A percentile compares a stretch with the other conserved stretches of the same genome.
Evolutionary conservation across 37 sponge, comb jelly and placozoan species (phyloP).

Genomic region (Halisarca cf. caerulea): DNA sequence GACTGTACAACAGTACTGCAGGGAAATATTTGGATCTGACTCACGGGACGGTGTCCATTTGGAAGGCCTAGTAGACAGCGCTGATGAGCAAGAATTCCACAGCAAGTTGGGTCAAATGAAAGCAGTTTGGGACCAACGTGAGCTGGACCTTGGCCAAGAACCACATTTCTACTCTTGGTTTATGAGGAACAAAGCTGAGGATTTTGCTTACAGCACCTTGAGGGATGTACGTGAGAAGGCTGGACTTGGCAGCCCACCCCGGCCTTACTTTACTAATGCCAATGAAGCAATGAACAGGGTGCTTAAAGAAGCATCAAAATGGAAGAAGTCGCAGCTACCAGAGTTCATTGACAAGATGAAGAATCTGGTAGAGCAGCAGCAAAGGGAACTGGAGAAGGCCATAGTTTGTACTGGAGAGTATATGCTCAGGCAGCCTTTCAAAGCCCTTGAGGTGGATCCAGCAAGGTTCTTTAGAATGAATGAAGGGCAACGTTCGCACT

Average conservation of each 20-base stretch:
- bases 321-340: neutral
- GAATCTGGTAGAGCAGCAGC: neutral
- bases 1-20: neutral
- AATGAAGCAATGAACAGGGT: conserved; percentile 28
- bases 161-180: neutral
- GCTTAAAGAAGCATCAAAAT: neutral
- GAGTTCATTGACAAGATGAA: neutral
- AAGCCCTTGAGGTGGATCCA: neutral
- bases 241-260: conserved; percentile 4
- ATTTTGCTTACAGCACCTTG: neutral
- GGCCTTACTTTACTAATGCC: neutral
- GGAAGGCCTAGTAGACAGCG: neutral
- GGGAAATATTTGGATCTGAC: conserved; percentile 10
- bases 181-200: neutral
- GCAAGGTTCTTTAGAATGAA: neutral
- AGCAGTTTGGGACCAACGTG: neutral
- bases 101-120: neutral
- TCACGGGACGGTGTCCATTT: neutral
- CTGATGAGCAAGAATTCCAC: neutral
- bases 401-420: conserved; percentile 3
- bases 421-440: neutral
- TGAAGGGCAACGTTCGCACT: neutral
- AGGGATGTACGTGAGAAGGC: neutral
- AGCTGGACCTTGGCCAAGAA: neutral
- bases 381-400: neutral